Base-by-base conservation (phyloP, 2,888 invertebrate species). In the Acleris cristana region DNA sequence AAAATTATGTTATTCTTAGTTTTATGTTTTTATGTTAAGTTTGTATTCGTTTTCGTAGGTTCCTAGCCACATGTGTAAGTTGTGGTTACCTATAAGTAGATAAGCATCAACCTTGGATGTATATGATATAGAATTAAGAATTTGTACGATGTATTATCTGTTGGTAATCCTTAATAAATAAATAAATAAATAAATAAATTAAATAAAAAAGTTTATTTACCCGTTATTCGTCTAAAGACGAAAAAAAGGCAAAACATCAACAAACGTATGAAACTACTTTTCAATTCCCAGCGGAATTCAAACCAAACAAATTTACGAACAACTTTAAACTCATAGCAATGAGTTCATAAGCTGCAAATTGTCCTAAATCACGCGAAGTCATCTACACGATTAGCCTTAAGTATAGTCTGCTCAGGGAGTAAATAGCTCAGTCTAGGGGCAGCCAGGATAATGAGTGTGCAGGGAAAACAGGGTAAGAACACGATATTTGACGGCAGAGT, bases 261-360 rank as follows among this genome's bases (percentile, higher is more conserved):
- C 48, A 45, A 16, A 48, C n/a, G 8, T 7, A 48, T 6, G 16
- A n/a, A 48, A 48, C 7, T 48, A 48, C 40, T 40, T 48, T 48
- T 48, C n/a, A 18, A 48, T 48, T 48, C 8, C 18, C 48, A n/a
- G 48, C n/a, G 1, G n/a, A 18, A 7, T 8, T 21, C 6, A 19
- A 12, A 21, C 21, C 6, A 51, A 19, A 65, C 30, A 49, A 48
- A 40, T 54, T 40, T 26, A 58, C 19, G 18, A 21, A 21, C 59
- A 60, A 49, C 40, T 23, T 57, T 44, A 65, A 49, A 44, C 54
- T 58, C 40, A 58, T 19, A 59, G n/a, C 59, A 56, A 66, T 56
- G 55, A 61, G 66, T 66, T 61, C 34, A 61, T 66, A 66, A 51
- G 56, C 61, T 66, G 52, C 52, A 61, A 66, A 66, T 61, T 56